Evolutionary conservation across 2,888 invertebrate genomes (phyloP).

Genomic region (Pandemis cinnamomeana): DNA sequence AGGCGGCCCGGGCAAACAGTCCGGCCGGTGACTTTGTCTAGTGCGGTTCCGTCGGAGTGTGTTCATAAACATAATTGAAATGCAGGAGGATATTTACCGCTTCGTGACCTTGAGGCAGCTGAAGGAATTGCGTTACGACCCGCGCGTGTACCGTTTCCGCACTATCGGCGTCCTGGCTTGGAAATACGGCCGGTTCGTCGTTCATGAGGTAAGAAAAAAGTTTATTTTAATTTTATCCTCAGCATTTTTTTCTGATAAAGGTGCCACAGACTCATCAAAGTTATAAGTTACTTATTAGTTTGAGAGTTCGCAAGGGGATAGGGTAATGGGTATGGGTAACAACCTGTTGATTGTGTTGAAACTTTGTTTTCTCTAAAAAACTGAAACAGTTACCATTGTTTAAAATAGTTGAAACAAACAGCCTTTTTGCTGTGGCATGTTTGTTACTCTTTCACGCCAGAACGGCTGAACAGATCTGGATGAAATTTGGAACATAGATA

Average conservation of each 20-base stretch:
- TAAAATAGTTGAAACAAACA: too few relatives aligned
- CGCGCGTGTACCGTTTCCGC: background rate
- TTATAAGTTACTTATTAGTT: too few relatives aligned
- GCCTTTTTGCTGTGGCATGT: too few relatives aligned
- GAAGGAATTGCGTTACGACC: background rate
- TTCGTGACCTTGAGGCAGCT: background rate
- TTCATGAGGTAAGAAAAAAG: conserved; percentile 17
- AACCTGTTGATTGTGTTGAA: too few relatives aligned
- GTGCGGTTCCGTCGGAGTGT: background rate
- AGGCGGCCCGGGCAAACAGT: conserved; percentile 1
- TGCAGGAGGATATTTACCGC: background rate
- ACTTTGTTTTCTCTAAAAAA: too few relatives aligned
- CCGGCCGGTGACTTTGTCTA: background rate
- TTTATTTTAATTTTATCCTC: background rate
- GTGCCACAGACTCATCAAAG: background rate
- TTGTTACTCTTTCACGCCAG: too few relatives aligned
- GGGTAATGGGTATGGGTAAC: too few relatives aligned
- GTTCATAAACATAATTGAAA: background rate
- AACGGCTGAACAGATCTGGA: too few relatives aligned
- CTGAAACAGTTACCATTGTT: too few relatives aligned
- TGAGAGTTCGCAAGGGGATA: too few relatives aligned
- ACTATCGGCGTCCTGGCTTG: background rate
- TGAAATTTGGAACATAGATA: too few relatives aligned
- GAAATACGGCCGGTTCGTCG: background rate
- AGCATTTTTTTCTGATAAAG: background rate